Evolutionary conservation across 2,888 invertebrate genomes (phyloP), one percentile per base, ranked within the genome.

Genomic region (Azorinus chamasolen): DNA sequence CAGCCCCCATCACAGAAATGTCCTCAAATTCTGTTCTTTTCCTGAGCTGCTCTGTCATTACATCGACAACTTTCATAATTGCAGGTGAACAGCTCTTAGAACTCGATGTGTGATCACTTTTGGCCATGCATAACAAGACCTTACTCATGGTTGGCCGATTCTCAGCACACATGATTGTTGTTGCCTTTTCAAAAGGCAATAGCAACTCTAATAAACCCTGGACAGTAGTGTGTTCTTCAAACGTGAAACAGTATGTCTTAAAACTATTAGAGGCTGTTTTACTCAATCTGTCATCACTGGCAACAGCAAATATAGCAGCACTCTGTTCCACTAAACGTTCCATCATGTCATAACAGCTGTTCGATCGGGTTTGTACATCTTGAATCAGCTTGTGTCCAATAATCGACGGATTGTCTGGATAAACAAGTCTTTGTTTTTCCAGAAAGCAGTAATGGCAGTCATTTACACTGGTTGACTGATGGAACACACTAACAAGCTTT

Each of bases 131-230:
- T n/a, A 61, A 20, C 5, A 79, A 43, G 14, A 76, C 64, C 54
- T 76, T 79, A 41, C 65, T 27, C 73, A 76, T 73, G n/a, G 73
- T 81, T 16, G 66, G 73, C 6, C n/a, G 41, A 25, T 65, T 57
- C 20, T 80, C 80, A 16, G 76, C 69, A 57, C 80, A 73, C 14
- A 80, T 48, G 16, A 80, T 71, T 12, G 58, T 46, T 45, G 80
- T 80, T 12, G 63, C 70, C 12, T 22, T 73, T 20, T 76, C 45
- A 73, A 73, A 76, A 12, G 73, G 80, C 39, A 12, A 20, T 8
- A 80, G 45, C 14, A 76, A 5, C 12, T 63, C 45, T 12, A 80
- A 53, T 37, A 77, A 24, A 12, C 55, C 58, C 39, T 76, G 70
- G 24, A 57, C 66, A 63, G 64, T 18, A 32, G 41, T 58, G 2